A percentile compares a stretch with the other conserved stretches of the same genome.
Conservation (phyloP, 2,888 invertebrate species). For the Lasioglossum pauxillum region DNA sequence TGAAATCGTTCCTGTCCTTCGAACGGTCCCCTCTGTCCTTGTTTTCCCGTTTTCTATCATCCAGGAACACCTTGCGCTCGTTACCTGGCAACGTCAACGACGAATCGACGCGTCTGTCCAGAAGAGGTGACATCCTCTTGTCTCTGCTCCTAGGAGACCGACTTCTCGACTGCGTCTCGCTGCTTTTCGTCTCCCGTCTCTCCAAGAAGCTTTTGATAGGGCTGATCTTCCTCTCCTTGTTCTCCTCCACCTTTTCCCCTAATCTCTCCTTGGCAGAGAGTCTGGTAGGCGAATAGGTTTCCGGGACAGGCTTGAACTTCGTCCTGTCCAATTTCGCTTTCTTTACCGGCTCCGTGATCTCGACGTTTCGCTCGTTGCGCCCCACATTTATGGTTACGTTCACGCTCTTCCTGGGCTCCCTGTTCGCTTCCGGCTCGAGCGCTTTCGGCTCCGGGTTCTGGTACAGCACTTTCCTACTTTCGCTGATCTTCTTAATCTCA, state of each 20-base stretch:
- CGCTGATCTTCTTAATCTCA: slow-evolving; percentile 91
- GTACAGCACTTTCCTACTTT: slow-evolving; percentile 89
- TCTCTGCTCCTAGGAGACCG: slow-evolving; percentile 85
- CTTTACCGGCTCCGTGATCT: slow-evolving; percentile 80
- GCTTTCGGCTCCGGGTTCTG: slow-evolving; percentile 83
- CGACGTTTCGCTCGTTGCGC: slow-evolving; percentile 81
- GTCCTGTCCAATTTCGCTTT: slow-evolving; percentile 81
- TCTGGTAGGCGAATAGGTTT: slow-evolving; percentile 86
- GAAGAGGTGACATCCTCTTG: slow-evolving; percentile 75
- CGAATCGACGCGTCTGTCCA: slow-evolving; percentile 76
- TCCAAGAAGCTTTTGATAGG: slow-evolving; percentile 86
- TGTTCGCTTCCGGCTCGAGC: slow-evolving; percentile 69
- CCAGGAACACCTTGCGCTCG: slow-evolving; percentile 81
- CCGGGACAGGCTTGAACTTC: slow-evolving; percentile 78
- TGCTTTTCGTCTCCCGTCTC: slow-evolving; percentile 84
- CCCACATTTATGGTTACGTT: slow-evolving; percentile 82
- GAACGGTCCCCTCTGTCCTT: slow-evolving; percentile 73
- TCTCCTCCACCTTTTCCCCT: slow-evolving; percentile 91
- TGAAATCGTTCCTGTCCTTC: slow-evolving; percentile 72
- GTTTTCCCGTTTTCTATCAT: slow-evolving; percentile 79
- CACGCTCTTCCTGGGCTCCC: slow-evolving; percentile 79
- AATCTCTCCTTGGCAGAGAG: slow-evolving; percentile 92
- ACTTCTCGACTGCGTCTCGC: slow-evolving; percentile 83
- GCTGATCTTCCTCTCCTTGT: slow-evolving; percentile 77
- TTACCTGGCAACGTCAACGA: slow-evolving; percentile 71